These are phyloP conservation scores for Oryzias melastigma DNA, from an alignment of 2,113 vertebrate species.

Conservation along the genomic window DNA sequence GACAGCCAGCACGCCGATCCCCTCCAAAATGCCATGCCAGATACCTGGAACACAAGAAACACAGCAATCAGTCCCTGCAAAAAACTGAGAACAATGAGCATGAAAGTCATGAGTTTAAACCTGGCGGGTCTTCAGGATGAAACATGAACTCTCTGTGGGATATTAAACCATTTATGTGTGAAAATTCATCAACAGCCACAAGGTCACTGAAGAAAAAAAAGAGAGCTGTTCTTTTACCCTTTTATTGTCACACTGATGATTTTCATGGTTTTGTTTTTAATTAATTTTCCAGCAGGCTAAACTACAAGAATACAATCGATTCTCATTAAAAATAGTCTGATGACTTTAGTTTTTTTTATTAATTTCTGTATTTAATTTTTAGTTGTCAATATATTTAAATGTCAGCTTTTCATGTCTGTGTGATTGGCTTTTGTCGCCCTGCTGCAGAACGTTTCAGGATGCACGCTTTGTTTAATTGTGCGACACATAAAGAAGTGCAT, in stretches of 20 bases:
- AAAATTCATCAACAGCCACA: not conserved
- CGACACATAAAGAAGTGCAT: slow-evolving; percentile 17
- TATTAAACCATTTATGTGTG: not conserved
- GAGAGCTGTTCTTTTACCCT: not conserved
- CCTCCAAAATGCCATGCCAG: slow-evolving; percentile 97
- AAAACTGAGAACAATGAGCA: not conserved
- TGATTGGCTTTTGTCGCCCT: slow-evolving; percentile 13
- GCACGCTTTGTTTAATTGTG: slow-evolving; percentile 38
- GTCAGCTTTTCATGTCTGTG: slow-evolving; percentile 21
- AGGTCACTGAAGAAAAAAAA: not conserved
- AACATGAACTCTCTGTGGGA: not conserved
- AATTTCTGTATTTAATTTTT: not conserved
- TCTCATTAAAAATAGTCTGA: too few relatives aligned
- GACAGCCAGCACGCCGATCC: slow-evolving; percentile 95
- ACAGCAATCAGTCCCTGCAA: not conserved
- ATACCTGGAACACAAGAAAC: slow-evolving; percentile 79
- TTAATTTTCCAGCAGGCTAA: too few relatives aligned
- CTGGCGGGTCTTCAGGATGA: not conserved
- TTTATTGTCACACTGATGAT: too few relatives aligned
- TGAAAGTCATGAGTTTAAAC: not conserved
- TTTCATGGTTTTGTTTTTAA: too few relatives aligned
- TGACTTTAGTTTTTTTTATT: too few relatives aligned
- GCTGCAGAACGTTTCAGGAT: slow-evolving; percentile 13
- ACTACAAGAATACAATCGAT: too few relatives aligned
- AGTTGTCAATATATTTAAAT: not conserved